Conservation (phyloP, 2,888 invertebrate genomes). For the Pollenia amentaria region DNA sequence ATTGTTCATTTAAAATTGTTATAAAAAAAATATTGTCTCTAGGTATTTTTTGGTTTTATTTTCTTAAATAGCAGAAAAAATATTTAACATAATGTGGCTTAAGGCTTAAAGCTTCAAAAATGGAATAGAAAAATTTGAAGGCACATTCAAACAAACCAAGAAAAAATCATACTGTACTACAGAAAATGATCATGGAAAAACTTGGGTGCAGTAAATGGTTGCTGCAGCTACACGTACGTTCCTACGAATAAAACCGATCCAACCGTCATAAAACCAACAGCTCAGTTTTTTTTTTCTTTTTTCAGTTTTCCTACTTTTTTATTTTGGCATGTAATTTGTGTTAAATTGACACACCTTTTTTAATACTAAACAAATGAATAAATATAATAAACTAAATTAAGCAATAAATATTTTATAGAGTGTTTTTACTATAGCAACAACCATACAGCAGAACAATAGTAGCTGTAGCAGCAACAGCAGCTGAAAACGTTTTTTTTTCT, state of each 20-base stretch:
- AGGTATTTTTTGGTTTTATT: background rate
- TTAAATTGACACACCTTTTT: constrained; percentile 74
- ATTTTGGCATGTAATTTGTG: constrained; percentile 74
- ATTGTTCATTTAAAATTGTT: constrained; percentile 26
- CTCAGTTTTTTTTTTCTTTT: constrained; percentile 41
- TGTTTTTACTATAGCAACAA: constrained; percentile 25
- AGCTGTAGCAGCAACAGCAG: constrained; percentile 28
- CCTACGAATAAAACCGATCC: constrained; percentile 23
- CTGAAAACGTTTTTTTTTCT: background rate
- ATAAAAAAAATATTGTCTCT: constrained; percentile 64
- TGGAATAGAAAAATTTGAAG: constrained; percentile 51
- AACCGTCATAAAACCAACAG: constrained; percentile 54
- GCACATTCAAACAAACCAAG: constrained; percentile 9
- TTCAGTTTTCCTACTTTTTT: constrained; percentile 55
- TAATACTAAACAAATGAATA: constrained; percentile 53
- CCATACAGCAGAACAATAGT: constrained; percentile 8
- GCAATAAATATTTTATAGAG: constrained; percentile 69
- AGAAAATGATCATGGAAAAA: constrained; percentile 64
- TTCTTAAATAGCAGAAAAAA: background rate
- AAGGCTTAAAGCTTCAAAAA: constrained; percentile 58
- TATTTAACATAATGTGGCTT: constrained; percentile 63
- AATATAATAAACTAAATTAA: constrained; percentile 71
- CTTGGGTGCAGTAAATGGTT: constrained; percentile 65
- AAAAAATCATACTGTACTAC: constrained; percentile 12
- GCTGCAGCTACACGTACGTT: constrained; percentile 35